Percentiles rank a stretch among this genome's conserved stretches.
Conservation (phyloP, 2,113 vertebrate genomes). For the Procavia capensis region DNA sequence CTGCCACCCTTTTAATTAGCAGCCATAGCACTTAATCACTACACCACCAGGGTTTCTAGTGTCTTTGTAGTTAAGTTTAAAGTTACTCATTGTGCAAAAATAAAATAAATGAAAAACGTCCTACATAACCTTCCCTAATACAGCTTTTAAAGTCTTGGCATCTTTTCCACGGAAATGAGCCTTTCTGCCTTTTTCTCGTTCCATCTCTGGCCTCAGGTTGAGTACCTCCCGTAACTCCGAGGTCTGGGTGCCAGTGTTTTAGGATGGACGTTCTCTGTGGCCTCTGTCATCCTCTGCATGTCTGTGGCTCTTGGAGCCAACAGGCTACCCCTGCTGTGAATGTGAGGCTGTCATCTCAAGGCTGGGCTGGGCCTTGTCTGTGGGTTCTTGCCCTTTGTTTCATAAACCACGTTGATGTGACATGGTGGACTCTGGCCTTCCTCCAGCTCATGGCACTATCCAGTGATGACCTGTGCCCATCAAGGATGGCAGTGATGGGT, state of each 20-base stretch:
- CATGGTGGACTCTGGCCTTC: not conserved
- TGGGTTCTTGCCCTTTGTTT: not conserved
- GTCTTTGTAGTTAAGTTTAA: not conserved
- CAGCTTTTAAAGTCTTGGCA: not conserved
- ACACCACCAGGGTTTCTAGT: too few relatives aligned
- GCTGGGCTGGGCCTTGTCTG: not conserved
- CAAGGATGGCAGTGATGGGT: not conserved
- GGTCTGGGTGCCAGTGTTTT: not conserved
- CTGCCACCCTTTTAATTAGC: too few relatives aligned
- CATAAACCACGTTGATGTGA: accelerated
- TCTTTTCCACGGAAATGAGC: not conserved
- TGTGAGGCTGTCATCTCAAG: not conserved
- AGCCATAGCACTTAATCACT: too few relatives aligned
- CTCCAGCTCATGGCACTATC: too few relatives aligned
- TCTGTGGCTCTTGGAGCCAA: not conserved
- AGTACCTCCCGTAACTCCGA: not conserved
- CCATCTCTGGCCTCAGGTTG: not conserved
- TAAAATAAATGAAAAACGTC: not conserved
- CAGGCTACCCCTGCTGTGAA: not conserved
- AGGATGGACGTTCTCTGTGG: not conserved
- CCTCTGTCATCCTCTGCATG: too few relatives aligned
- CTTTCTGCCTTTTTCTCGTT: not conserved
- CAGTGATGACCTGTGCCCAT: not conserved
- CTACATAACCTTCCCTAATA: not conserved
- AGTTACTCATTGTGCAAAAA: not conserved